phyloP scores from a whole-genome alignment of 35 echinoderm and acorn worm genomes.

The Stichopus chloronotus region DNA sequence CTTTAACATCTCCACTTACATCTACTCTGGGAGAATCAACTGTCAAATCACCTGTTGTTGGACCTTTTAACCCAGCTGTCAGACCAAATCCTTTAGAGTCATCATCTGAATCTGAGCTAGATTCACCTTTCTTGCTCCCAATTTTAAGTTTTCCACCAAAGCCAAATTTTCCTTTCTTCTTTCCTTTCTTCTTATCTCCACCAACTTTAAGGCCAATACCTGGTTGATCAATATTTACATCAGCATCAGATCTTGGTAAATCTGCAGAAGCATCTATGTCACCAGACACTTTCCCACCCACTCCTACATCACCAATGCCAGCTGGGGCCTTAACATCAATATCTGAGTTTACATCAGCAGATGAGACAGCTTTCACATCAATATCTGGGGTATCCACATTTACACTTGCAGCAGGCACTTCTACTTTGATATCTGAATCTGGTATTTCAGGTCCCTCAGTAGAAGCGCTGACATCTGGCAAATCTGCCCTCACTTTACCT shows the following conservation, averaged over 20 bases:
- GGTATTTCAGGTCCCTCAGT: constrained; percentile 62
- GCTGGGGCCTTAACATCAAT: constrained; percentile 42
- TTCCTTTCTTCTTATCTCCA: constrained; percentile 41
- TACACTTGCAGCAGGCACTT: constrained; percentile 28
- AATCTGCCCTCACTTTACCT: constrained; percentile 55
- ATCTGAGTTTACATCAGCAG: constrained; percentile 29
- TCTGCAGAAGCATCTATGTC: constrained; percentile 50
- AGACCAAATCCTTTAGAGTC: constrained; percentile 45
- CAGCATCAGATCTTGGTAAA: not conserved
- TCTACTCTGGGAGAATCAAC: not conserved
- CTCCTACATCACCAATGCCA: constrained; percentile 35
- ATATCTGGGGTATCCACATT: constrained; percentile 43
- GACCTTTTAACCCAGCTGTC: constrained; percentile 12
- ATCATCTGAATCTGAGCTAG: not conserved
- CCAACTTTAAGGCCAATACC: constrained; percentile 25
- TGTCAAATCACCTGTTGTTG: not conserved
- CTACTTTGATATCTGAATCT: constrained; percentile 57
- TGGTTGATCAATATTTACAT: constrained; percentile 36
- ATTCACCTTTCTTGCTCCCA: constrained; percentile 23
- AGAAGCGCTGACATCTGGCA: constrained; percentile 31
- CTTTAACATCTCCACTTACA: not conserved
- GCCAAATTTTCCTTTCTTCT: constrained; percentile 51
- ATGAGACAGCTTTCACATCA: constrained; percentile 18
- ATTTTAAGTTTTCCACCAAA: constrained; percentile 31
- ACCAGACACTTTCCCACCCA: constrained; percentile 48